Percentiles rank a stretch among this genome's conserved stretches.
Evolutionary conservation across 1,140 invertebrate species (phyloP).

Genomic region (Saxidomus purpurata): DNA sequence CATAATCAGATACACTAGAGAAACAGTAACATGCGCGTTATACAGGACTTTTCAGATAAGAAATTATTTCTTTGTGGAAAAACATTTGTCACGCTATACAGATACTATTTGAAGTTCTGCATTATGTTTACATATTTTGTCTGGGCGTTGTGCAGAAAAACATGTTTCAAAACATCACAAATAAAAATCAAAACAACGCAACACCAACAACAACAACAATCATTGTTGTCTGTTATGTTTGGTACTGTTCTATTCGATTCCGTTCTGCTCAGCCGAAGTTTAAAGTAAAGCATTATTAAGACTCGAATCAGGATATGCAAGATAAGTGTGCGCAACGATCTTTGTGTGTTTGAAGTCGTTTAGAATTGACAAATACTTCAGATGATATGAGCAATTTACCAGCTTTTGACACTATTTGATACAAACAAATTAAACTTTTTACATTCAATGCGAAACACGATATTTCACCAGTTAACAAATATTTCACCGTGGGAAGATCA

Average conservation of each 20-base stretch:
- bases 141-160: background rate
- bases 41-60: background rate
- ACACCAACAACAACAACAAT: too few species aligned
- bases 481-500: background rate
- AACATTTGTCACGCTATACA: background rate
- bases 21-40: background rate
- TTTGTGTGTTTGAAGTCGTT: constrained; percentile 1
- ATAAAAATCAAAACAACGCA: too few species aligned
- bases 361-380: background rate
- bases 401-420: constrained; percentile 3
- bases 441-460: background rate
- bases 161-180: too few species aligned
- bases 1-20: background rate
- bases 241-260: too few species aligned
- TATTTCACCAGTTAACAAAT: constrained; percentile 1
- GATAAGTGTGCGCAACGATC: too few species aligned
- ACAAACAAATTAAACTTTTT: background rate
- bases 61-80: background rate
- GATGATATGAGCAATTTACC: background rate
- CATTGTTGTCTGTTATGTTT: too few species aligned
- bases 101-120: background rate
- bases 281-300: too few species aligned
- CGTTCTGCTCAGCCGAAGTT: too few species aligned
- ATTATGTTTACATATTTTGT: background rate
- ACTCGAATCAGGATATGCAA: too few species aligned